These are phyloP conservation scores for Chrysogorgia sp. DNA, from an alignment of 92 coral and sea anemone genomes.

Conservation along the genomic window DNA sequence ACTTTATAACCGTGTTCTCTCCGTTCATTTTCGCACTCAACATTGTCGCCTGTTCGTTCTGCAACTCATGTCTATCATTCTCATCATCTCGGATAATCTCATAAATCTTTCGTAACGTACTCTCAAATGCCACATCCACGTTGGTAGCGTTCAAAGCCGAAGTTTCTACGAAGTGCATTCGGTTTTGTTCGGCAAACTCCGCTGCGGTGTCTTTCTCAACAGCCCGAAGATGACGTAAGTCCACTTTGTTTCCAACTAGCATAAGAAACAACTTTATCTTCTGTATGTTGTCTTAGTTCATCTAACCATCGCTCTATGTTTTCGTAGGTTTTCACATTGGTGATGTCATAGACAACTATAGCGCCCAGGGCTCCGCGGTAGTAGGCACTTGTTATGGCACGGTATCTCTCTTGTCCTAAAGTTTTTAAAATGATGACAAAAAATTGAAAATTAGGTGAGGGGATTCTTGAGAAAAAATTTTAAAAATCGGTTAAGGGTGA, in stretches of 20 bases:
- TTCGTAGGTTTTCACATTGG: conserved; percentile 87
- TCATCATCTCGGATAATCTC: conserved; percentile 75
- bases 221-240: conserved; percentile 85
- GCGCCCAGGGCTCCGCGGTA: conserved; percentile 99
- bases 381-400: conserved; percentile 99
- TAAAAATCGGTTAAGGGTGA: too few relatives aligned
- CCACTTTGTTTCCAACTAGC: conserved; percentile 93
- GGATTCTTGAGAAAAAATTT: too few relatives aligned
- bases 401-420: conserved; percentile 97
- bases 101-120: conserved; percentile 74
- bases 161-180: conserved; percentile 87
- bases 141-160: conserved; percentile 91
- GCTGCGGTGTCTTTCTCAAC: conserved; percentile 83
- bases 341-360: conserved; percentile 93
- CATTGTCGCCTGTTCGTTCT: conserved; percentile 38
- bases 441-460: too few relatives aligned
- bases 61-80: conserved; percentile 45
- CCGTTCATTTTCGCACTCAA: conserved; percentile 22
- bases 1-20: conserved; percentile 17
- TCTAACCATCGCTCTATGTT: conserved; percentile 89
- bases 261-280: conserved; percentile 69
- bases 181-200: conserved; percentile 77
- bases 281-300: conserved; percentile 86
- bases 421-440: too few relatives aligned
- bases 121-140: conserved; percentile 90